Base-by-base conservation (phyloP, 2,113 vertebrate species). In the Delphinus delphis region DNA sequence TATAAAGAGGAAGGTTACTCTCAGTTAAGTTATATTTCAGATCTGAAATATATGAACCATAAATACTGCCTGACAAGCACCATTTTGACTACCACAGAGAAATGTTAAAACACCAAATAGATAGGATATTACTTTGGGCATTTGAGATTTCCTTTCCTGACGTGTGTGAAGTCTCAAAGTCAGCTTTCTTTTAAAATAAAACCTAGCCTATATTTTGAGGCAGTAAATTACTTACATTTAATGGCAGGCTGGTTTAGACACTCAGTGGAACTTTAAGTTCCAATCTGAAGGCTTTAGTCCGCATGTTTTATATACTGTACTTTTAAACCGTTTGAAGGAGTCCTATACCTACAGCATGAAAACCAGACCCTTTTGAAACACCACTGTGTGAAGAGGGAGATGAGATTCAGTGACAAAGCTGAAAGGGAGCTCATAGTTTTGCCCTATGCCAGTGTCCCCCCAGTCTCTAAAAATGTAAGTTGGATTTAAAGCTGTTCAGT, bases 291-390 rank as follows among this genome's bases (percentile, higher is more conserved):
- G 36, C 86, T 65, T 68, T 53, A 88, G n/a, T 38, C 12, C 76
- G 41, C 31, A 25, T 55, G 25, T 74, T 82, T 77, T 28, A 28
- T 47, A 26, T 80, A 31, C 67, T 86, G 21, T 50, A 10, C 90
- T 94, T 88, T 70, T 28, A 90, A 97, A 88, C 44, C 68, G 28
- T 68, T 68, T 67, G 62, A 84, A 93, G 80, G 55, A 67, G 47
- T 90, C 44, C 13, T 36, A 15, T 14, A 41, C 25, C 44, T 67
- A 3, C 31, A 68, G 44, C 33, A 18, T 89, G 79, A 79, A 95
- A 92, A 73, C 44, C 47, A 68, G 36, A 36, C 83, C 28, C 76
- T 95, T 90, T 90, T 70, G 62, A 95, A 94, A 53, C 25, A 87
- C 58, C 74, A 33, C 65, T 95, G 0, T 92, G 23, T 88, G 67